Evolutionary conservation across 2,888 invertebrate species (phyloP), one percentile per base, ranked within the genome.

Genomic region (Ectemnius lituratus): DNA sequence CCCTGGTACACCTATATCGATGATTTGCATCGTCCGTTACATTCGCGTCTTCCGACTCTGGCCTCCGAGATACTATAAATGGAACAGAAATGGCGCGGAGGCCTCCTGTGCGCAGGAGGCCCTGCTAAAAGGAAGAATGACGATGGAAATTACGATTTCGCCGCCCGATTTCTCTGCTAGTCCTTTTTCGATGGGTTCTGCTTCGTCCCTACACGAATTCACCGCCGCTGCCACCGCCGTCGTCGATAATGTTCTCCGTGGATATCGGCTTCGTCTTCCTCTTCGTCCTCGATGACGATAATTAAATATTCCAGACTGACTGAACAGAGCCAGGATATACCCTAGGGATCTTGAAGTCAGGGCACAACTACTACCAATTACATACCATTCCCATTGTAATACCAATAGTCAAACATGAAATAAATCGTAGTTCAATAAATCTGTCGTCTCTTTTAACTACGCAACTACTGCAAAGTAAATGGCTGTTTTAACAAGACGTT

Each of bases 1-100:
- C 87, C 88, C 87, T 37, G 37, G 37, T 37, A 37, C 37, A 88
- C 88, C 88, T 88, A 37, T 37, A 37, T 88, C 16, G 88, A 88
- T 86, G 88, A 88, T 88, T 52, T 52, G 52, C 52, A 52, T 52
- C 52, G 16, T 52, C 52, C 88, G 88, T 88, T 88, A 85, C 84
- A 85, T 82, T 87, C 88, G 37, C 37, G 88, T 52, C 52, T 52
- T 52, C 52, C 52, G 52, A 52, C 16, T 52, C 52, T 11, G 52
- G 8, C 18, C 16, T 18, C 13, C 27, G 23, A 6, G 18, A 20
- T 52, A 18, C 63, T 61, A 67, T 63, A 67, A 67, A 74, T 74
- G 67, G 74, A 74, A 52, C 46, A 70, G 37, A 52, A 52, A 52
- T 16, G n/a, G 52, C 52, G 37, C 37, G 37, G 37, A 37, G 60